Evolutionary conservation across 2,113 vertebrate genomes (phyloP).

Genomic region (Glaucomys volans): DNA sequence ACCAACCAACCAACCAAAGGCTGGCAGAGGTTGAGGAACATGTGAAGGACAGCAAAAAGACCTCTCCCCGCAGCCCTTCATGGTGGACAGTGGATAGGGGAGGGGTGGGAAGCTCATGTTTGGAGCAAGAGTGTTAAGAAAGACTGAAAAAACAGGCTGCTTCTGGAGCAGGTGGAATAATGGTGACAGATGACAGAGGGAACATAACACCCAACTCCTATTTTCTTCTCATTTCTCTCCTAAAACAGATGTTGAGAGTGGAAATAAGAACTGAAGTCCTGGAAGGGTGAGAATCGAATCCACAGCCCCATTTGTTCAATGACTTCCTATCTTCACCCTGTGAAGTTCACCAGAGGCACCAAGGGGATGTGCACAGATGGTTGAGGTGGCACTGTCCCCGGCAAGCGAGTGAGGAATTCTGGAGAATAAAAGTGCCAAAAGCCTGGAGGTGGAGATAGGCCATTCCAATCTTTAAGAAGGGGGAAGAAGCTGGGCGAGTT

Average conservation of each 20-base stretch:
- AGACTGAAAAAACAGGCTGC: background rate
- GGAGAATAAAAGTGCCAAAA: background rate
- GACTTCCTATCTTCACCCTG: background rate
- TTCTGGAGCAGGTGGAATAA: background rate
- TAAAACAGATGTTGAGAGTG: background rate
- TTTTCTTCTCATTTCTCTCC: background rate
- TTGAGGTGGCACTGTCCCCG: background rate
- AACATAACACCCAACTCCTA: background rate
- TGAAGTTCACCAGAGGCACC: background rate
- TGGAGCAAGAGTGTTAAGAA: background rate
- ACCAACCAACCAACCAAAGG: too few relatives aligned
- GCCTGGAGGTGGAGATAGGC: background rate
- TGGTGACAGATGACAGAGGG: background rate
- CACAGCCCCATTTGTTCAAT: background rate
- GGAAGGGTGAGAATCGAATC: background rate
- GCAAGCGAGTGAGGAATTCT: background rate
- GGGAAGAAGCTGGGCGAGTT: too few relatives aligned
- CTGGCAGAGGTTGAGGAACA: too few relatives aligned
- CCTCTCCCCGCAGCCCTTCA: background rate
- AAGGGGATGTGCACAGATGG: background rate
- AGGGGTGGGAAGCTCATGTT: background rate
- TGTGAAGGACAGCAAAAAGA: background rate
- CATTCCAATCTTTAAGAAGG: background rate
- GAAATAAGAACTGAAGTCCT: background rate
- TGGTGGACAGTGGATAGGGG: background rate